Conservation (phyloP, 2,113 vertebrate genomes). For the Ciconia stormi region DNA sequence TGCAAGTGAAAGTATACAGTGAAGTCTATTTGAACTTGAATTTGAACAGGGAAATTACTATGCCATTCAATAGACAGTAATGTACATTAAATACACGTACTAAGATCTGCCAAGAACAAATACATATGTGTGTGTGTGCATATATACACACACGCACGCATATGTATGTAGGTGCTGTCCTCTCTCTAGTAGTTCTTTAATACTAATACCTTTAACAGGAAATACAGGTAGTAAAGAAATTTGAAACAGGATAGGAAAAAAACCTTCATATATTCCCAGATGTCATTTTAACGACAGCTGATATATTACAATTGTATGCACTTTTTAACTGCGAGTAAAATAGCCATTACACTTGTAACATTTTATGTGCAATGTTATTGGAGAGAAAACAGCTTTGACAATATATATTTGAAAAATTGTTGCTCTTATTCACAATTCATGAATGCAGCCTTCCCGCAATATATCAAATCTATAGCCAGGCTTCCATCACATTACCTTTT, state of each 20-base stretch:
- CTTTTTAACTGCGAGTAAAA: slow-evolving; percentile 74
- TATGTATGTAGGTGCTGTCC: not conserved
- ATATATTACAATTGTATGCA: slow-evolving; percentile 63
- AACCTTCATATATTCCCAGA: slow-evolving; percentile 16
- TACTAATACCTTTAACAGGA: not conserved
- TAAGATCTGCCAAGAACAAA: not conserved
- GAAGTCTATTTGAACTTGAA: not conserved
- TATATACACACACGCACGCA: not conserved
- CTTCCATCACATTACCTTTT: slow-evolving; percentile 34
- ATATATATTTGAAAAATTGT: slow-evolving; percentile 68
- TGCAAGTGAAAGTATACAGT: not conserved
- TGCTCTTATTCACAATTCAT: slow-evolving; percentile 66
- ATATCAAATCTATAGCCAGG: slow-evolving; percentile 54
- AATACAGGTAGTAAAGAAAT: slow-evolving; percentile 24
- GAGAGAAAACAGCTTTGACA: slow-evolving; percentile 65
- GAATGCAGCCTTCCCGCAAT: slow-evolving; percentile 17
- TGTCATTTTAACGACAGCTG: slow-evolving; percentile 67
- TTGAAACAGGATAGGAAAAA: slow-evolving; percentile 14
- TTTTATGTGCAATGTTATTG: slow-evolving; percentile 70
- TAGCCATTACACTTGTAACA: slow-evolving; percentile 71
- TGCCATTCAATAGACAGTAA: not conserved
- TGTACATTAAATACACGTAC: not conserved
- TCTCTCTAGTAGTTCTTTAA: not conserved
- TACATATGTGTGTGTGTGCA: rapidly evolving
- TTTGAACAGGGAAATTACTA: not conserved